These are phyloP conservation scores for Lycophotia porphyrea DNA, from an alignment of 2,888 invertebrate genomes.

Conservation along the genomic window DNA sequence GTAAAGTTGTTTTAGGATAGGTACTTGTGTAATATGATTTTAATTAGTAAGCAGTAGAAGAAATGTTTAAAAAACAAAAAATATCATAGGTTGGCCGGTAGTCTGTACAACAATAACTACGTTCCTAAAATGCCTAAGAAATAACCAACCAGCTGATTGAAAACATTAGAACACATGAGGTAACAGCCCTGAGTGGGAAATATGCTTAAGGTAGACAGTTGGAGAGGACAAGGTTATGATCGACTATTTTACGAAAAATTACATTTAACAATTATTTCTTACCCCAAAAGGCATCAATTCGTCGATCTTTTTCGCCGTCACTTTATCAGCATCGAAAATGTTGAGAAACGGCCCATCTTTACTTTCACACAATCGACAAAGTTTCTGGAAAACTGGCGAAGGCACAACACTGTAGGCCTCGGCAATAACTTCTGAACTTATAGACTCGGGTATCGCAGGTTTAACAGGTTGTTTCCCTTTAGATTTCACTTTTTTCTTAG, in stretches of 20 bases:
- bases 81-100: not conserved
- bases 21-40: not conserved
- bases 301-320: conserved; percentile 85
- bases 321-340: conserved; percentile 85
- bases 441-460: conserved; percentile 50
- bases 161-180: conserved; percentile 2
- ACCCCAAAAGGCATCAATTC: conserved; percentile 87
- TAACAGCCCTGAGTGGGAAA: not conserved
- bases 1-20: not conserved
- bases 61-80: not conserved
- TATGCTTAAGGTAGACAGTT: not conserved
- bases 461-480: conserved; percentile 68
- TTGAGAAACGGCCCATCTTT: conserved; percentile 88
- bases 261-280: conserved; percentile 61
- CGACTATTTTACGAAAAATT: not conserved
- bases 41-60: not conserved
- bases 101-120: not conserved
- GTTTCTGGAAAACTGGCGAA: conserved; percentile 78
- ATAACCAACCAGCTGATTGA: conserved; percentile 16
- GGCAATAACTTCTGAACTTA: conserved; percentile 71
- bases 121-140: not conserved
- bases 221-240: not conserved
- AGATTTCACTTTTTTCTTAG: conserved; percentile 78
- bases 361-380: conserved; percentile 86
- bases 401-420: conserved; percentile 72